A percentile compares a stretch with the other conserved stretches of the same genome.
phyloP scores from a whole-genome alignment of 2,113 vertebrate species.

The Tauraco erythrolophus region DNA sequence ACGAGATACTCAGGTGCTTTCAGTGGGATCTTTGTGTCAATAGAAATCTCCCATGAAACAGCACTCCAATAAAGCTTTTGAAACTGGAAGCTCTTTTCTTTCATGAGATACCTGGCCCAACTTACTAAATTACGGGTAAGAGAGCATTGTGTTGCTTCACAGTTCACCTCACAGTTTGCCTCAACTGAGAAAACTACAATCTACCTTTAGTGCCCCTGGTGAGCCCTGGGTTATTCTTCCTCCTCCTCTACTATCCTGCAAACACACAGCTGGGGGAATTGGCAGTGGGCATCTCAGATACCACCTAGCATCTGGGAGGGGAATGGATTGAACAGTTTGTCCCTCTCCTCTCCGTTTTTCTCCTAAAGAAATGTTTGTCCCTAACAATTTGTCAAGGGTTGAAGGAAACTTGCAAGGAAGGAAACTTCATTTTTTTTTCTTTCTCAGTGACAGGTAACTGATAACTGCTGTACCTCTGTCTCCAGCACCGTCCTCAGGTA shows the following conservation, averaged over 20 bases:
- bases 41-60: not conserved
- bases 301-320: not conserved
- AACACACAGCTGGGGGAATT: not conserved
- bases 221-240: not conserved
- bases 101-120: not conserved
- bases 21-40: not conserved
- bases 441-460: not conserved
- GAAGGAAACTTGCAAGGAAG: not conserved
- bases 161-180: no score
- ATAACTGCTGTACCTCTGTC: not conserved
- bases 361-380: not conserved
- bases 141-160: not conserved
- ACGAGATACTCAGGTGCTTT: not conserved
- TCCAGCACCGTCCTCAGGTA: not conserved
- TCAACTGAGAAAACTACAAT: no score
- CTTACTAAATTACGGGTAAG: not conserved
- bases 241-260: not conserved
- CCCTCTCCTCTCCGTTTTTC: not conserved
- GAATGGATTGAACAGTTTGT: not conserved
- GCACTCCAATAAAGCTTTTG: not conserved
- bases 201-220: not conserved
- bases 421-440: not conserved
- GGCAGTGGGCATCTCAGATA: not conserved
- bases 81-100: not conserved
- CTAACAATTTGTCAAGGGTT: not conserved